Conservation (phyloP, 2,888 invertebrate species). For the Mimumesa dahlbomi region DNA sequence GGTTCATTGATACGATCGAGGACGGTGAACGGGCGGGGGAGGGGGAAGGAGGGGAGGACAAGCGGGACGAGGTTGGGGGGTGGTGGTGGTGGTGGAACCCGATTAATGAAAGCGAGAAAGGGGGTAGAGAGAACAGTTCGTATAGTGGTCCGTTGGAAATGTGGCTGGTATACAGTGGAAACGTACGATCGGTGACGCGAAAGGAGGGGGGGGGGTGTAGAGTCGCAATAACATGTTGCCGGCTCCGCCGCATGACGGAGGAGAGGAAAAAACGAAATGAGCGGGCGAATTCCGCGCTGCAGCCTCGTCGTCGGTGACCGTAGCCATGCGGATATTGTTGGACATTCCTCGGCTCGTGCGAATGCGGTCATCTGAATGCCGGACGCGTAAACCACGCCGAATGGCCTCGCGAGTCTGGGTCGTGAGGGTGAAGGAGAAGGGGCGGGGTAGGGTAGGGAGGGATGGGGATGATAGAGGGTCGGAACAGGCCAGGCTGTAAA, state of each 20-base stretch:
- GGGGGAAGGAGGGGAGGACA: too few species aligned
- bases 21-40: too few species aligned
- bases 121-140: slow-evolving; percentile 9
- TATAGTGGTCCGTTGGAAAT: slow-evolving; percentile 30
- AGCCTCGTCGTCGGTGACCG: slow-evolving; percentile 67
- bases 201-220: slow-evolving; percentile 12
- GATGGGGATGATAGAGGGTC: slow-evolving; percentile 50
- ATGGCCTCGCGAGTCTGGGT: slow-evolving; percentile 72
- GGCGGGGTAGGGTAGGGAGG: slow-evolving; percentile 31
- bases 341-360: slow-evolving; percentile 77
- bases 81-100: too few species aligned
- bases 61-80: too few species aligned
- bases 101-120: slow-evolving; percentile 52
- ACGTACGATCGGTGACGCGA: slow-evolving; percentile 52
- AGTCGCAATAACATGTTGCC: slow-evolving; percentile 55
- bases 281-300: slow-evolving; percentile 64
- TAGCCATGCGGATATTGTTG: slow-evolving; percentile 75
- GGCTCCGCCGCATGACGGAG: slow-evolving; percentile 42
- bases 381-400: slow-evolving; percentile 79
- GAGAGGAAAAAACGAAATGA: slow-evolving; percentile 59
- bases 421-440: slow-evolving; percentile 49
- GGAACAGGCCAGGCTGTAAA: slow-evolving; percentile 53
- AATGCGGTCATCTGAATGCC: slow-evolving; percentile 79
- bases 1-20: slow-evolving; percentile 55
- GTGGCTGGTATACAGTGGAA: slow-evolving; percentile 45